These are phyloP conservation scores for Parnassius mnemosyne DNA, from an alignment of 2,888 invertebrate species.

Conservation along the genomic window DNA sequence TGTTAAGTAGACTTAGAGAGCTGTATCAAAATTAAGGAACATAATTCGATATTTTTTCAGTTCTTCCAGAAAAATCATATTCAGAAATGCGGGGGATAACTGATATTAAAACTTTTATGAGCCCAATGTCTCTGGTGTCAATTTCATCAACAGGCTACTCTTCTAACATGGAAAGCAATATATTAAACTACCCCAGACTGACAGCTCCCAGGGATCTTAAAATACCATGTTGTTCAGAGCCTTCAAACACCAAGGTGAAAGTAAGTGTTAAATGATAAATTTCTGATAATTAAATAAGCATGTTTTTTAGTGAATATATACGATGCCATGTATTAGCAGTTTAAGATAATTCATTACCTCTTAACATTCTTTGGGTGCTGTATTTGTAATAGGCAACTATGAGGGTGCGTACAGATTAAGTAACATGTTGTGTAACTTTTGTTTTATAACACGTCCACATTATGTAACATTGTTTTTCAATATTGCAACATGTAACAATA, in stretches of 20 bases:
- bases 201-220: slow-evolving; percentile 64
- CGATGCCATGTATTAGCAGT: no score
- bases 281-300: neutral
- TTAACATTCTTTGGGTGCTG: no score
- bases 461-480: no score
- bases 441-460: no score
- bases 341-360: no score
- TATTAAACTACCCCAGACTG: slow-evolving; percentile 56
- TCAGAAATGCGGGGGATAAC: slow-evolving; percentile 39
- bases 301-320: no score
- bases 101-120: slow-evolving; percentile 54
- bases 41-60: slow-evolving; percentile 36
- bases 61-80: slow-evolving; percentile 39
- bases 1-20: no score
- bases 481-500: no score
- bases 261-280: slow-evolving; percentile 37
- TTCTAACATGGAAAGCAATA: slow-evolving; percentile 50
- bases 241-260: slow-evolving; percentile 42
- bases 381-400: no score
- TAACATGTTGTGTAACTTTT: no score
- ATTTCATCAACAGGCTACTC: slow-evolving; percentile 53
- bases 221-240: slow-evolving; percentile 49
- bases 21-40: no score
- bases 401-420: no score
- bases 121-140: slow-evolving; percentile 63